Evolutionary conservation across 2,888 invertebrate species (phyloP).

Genomic region (Augiades crinisus): DNA sequence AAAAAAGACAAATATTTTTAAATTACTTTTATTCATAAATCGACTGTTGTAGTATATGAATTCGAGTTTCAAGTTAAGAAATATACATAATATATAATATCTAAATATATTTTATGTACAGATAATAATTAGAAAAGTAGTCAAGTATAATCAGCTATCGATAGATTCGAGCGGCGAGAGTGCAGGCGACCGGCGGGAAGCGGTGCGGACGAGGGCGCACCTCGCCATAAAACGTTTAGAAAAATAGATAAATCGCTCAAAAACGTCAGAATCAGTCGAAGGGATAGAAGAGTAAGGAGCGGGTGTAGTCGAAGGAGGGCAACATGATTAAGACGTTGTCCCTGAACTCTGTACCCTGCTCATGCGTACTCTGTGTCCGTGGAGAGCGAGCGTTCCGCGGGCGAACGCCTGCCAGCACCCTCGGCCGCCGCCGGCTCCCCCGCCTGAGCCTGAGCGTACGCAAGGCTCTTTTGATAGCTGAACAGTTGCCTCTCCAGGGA

Average conservation of each 20-base stretch:
- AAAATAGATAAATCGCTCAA: constrained; percentile 82
- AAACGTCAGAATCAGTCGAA: constrained; percentile 80
- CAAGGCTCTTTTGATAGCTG: constrained; percentile 90
- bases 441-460: constrained; percentile 85
- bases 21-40: constrained; percentile 75
- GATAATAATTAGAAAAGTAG: constrained; percentile 81
- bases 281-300: constrained; percentile 67
- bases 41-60: constrained; percentile 80
- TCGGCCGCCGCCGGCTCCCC: constrained; percentile 69
- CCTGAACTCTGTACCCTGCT: constrained; percentile 65
- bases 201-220: constrained; percentile 78
- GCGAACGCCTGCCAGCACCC: constrained; percentile 64
- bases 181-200: constrained; percentile 78
- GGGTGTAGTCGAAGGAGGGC: constrained; percentile 46
- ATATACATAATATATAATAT: constrained; percentile 81
- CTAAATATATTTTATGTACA: constrained; percentile 82
- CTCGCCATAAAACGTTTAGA: constrained; percentile 80
- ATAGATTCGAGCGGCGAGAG: constrained; percentile 78
- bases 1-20: constrained; percentile 31
- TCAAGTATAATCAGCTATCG: constrained; percentile 79
- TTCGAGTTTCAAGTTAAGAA: constrained; percentile 79
- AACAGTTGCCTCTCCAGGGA: constrained; percentile 90
- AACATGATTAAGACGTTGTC: constrained; percentile 28
- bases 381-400: constrained; percentile 82
- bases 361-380: constrained; percentile 89